Conservation (phyloP, 92 coral and sea anemone genomes). For the Muricea muricata region DNA sequence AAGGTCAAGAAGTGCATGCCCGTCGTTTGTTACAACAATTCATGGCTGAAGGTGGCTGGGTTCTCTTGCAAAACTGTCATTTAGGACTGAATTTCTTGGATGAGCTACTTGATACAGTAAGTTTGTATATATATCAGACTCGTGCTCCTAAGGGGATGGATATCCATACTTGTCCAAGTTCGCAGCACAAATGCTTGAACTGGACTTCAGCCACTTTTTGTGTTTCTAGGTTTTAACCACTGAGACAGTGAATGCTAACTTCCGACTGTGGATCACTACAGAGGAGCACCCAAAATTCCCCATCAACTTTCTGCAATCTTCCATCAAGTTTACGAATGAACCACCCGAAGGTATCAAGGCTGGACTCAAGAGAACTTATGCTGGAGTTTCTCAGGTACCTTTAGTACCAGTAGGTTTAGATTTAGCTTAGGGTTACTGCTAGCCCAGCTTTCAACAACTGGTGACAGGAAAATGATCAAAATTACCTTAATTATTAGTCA, state of each 20-base stretch:
- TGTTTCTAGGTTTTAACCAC: constrained; percentile 74
- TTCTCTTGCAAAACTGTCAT: constrained; percentile 95
- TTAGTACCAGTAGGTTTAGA: neutral
- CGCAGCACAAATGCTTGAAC: no score
- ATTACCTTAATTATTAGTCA: no score
- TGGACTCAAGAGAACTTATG: constrained; percentile 95
- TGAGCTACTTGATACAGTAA: constrained; percentile 94
- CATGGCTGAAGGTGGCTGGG: constrained; percentile 99
- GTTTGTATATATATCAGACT: neutral
- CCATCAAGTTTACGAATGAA: constrained; percentile 97
- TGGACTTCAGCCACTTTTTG: neutral
- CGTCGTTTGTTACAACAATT: constrained; percentile 90
- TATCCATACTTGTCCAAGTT: no score
- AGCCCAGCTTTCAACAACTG: no score
- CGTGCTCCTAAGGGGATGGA: no score
- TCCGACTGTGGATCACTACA: constrained; percentile 98
- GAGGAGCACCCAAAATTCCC: constrained; percentile 98
- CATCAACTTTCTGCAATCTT: constrained; percentile 91
- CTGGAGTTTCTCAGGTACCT: constrained; percentile 92
- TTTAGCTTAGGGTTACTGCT: no score
- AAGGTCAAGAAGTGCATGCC: constrained; percentile 99
- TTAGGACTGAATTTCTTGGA: constrained; percentile 96
- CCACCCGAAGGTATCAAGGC: constrained; percentile 99
- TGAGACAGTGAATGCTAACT: constrained; percentile 88
- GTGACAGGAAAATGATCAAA: no score